Percentiles rank a stretch among this genome's conserved stretches.
These are phyloP conservation scores for Thereva nobilitata DNA, from an alignment of 2,888 invertebrate species.

Conservation along the genomic window DNA sequence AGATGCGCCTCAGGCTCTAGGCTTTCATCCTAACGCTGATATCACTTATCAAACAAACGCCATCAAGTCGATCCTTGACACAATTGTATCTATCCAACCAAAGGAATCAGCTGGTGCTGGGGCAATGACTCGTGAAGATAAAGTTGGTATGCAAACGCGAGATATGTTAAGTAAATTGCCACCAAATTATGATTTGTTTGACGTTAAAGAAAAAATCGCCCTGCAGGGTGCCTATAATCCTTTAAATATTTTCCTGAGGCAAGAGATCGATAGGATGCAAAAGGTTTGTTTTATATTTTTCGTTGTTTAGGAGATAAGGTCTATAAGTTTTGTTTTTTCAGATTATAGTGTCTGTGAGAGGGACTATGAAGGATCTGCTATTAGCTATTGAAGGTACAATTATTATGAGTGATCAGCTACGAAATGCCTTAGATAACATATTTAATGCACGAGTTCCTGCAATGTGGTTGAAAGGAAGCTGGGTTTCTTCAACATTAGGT, in stretches of 20 bases:
- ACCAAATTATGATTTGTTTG: slow-evolving; percentile 73
- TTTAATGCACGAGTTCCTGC: slow-evolving; percentile 83
- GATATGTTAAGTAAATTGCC: slow-evolving; percentile 86
- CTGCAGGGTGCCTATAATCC: slow-evolving; percentile 72
- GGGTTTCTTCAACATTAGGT: slow-evolving; percentile 83
- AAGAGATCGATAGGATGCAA: slow-evolving; percentile 90
- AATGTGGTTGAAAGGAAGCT: slow-evolving; percentile 75
- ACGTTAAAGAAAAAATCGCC: slow-evolving; percentile 73
- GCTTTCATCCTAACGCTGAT: slow-evolving; percentile 86
- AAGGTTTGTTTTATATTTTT: slow-evolving; percentile 47
- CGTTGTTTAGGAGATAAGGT: no score
- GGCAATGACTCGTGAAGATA: slow-evolving; percentile 79
- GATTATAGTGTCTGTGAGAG: slow-evolving; percentile 63
- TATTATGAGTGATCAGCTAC: slow-evolving; percentile 86
- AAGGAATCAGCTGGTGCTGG: slow-evolving; percentile 78
- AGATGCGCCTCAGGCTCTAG: slow-evolving; percentile 87
- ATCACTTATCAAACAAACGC: slow-evolving; percentile 86
- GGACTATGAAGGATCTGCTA: slow-evolving; percentile 75
- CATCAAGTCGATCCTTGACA: slow-evolving; percentile 73
- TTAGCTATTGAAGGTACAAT: slow-evolving; percentile 88
- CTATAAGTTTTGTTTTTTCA: no score
- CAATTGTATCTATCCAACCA: slow-evolving; percentile 84
- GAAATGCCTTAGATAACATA: slow-evolving; percentile 83
- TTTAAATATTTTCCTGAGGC: slow-evolving; percentile 84
- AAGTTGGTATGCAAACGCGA: slow-evolving; percentile 69